phyloP scores from a whole-genome alignment of 2,113 vertebrate species.

The Lepus europaeus region DNA sequence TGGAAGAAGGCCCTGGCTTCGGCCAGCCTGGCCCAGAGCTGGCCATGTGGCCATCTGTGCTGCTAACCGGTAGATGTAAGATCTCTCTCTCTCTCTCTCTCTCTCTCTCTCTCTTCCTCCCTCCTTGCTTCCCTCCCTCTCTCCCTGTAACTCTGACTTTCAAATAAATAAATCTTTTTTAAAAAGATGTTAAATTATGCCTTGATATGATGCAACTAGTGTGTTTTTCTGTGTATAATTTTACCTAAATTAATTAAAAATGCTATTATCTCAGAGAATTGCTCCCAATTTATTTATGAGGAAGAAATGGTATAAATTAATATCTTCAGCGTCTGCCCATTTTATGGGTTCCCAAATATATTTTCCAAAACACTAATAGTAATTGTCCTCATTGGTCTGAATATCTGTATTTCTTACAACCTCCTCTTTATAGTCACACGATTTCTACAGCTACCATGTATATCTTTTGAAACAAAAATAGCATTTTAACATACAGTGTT shows the following conservation, averaged over 20 bases:
- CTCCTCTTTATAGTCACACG: conserved; percentile 37
- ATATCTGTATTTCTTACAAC: conserved; percentile 17
- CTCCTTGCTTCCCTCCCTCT: too few relatives aligned
- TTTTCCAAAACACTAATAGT: conserved; percentile 11
- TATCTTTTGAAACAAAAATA: conserved; percentile 55
- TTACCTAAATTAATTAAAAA: conserved; percentile 49
- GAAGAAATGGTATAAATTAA: conserved; percentile 35
- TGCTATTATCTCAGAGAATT: neutral
- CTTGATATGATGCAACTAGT: neutral
- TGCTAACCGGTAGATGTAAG: too few relatives aligned
- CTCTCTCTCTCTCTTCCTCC: too few relatives aligned
- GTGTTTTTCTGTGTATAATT: neutral
- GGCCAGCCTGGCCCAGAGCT: too few relatives aligned
- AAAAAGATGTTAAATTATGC: conserved; percentile 43
- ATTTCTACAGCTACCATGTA: conserved; percentile 19
- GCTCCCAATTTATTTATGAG: neutral
- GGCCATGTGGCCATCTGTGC: too few relatives aligned
- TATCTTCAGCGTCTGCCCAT: neutral
- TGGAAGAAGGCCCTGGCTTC: too few relatives aligned
- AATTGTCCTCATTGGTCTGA: neutral
- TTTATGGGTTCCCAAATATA: neutral
- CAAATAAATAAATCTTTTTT: too few relatives aligned
- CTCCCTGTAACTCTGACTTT: too few relatives aligned
- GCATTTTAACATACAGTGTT: neutral
- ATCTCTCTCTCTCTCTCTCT: too few relatives aligned